Evolutionary conservation across 2,797 vertebrate genomes (phyloP).

Genomic region (Urosaurus nigricauda): DNA sequence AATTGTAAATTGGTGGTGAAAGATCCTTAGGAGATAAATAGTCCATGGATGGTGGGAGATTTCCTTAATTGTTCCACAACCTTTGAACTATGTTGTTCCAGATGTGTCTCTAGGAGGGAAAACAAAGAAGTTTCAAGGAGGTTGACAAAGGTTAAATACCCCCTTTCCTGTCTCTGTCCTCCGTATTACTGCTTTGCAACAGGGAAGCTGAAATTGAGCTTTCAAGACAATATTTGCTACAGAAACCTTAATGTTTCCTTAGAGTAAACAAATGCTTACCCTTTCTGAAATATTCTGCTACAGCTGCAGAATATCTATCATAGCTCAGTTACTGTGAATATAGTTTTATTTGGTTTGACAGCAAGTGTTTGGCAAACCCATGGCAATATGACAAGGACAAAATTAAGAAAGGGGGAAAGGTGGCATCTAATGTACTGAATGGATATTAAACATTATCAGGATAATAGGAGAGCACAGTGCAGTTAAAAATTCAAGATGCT

Average conservation of each 20-base stretch:
- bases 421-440: not conserved
- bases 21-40: not conserved
- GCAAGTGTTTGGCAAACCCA: not conserved
- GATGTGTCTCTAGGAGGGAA: not conserved
- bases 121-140: not conserved
- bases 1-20: not conserved
- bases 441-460: not conserved
- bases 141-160: not conserved
- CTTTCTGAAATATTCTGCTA: constrained; percentile 8
- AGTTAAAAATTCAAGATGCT: not conserved
- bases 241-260: not conserved
- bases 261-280: not conserved
- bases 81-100: not conserved
- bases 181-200: not conserved
- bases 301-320: not conserved
- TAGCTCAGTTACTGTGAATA: not conserved
- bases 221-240: too few species aligned
- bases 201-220: not conserved
- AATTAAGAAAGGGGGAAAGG: not conserved
- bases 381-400: not conserved
- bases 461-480: not conserved
- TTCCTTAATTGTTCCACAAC: not conserved
- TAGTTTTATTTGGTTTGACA: not conserved
- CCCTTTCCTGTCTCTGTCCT: not conserved
- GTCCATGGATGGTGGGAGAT: not conserved